Conservation (phyloP, 2,888 invertebrate genomes). For the Cephus runcator region DNA sequence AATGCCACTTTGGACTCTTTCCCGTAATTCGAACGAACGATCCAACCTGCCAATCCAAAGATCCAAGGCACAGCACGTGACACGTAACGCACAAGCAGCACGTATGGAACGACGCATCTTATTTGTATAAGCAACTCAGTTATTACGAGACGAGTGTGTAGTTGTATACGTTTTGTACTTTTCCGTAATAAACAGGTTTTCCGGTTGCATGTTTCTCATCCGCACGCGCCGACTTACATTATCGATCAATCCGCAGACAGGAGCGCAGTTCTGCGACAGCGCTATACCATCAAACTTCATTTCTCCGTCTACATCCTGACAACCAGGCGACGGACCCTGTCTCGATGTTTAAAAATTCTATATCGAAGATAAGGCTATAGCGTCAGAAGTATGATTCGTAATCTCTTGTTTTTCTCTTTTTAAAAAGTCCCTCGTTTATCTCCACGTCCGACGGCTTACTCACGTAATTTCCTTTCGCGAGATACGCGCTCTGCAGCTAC, state of each 20-base stretch:
- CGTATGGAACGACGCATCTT: background rate
- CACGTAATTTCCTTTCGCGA: background rate
- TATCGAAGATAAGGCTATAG: background rate
- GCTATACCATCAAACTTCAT: background rate
- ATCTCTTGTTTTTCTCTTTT: background rate
- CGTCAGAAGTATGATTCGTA: background rate
- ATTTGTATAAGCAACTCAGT: background rate
- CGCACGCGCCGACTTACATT: background rate
- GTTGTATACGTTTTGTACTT: background rate
- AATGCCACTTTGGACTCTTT: background rate
- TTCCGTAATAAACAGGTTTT: background rate
- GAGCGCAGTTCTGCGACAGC: background rate
- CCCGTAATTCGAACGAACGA: background rate
- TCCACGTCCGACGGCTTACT: background rate
- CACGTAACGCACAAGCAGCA: background rate
- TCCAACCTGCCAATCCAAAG: background rate
- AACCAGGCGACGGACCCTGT: background rate
- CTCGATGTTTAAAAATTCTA: background rate
- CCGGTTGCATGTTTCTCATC: background rate
- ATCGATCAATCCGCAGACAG: background rate
- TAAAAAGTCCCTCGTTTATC: background rate
- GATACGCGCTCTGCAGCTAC: background rate
- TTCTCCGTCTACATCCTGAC: background rate
- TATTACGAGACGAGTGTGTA: background rate
- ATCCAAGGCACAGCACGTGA: background rate